Evolutionary conservation across 2,797 vertebrate genomes (phyloP).

Genomic region (Takifugu rubripes): DNA sequence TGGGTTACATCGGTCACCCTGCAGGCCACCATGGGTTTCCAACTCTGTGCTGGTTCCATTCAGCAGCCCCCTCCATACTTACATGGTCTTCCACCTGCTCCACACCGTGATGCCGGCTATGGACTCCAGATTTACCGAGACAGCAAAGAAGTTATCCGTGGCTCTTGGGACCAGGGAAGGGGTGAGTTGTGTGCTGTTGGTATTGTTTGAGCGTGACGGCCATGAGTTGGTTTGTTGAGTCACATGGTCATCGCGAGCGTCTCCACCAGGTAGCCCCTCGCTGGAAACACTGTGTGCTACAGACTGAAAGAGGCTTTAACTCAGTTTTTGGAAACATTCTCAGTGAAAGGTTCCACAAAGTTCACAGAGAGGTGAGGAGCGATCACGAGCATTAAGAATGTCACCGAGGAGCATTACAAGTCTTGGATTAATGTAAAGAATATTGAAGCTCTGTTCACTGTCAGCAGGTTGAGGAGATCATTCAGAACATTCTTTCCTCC

Average conservation of each 20-base stretch:
- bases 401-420: background rate
- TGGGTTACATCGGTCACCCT: constrained; percentile 13
- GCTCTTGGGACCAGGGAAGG: constrained; percentile 44
- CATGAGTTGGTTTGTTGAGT: constrained; percentile 12
- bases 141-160: constrained; percentile 52
- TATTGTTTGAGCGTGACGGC: background rate
- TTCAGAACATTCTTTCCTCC: constrained; percentile 64
- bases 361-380: constrained; percentile 57
- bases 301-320: constrained; percentile 72
- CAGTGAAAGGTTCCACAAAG: constrained; percentile 31
- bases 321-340: constrained; percentile 60
- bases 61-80: constrained; percentile 73
- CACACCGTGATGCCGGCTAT: constrained; percentile 76
- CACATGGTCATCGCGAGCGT: constrained; percentile 6
- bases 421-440: background rate
- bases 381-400: background rate
- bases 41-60: constrained; percentile 7
- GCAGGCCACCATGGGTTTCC: constrained; percentile 1
- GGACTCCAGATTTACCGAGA: constrained; percentile 72
- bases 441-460: constrained; percentile 1
- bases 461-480: constrained; percentile 69
- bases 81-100: constrained; percentile 76
- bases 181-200: constrained; percentile 42
- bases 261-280: constrained; percentile 61
- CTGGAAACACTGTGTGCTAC: constrained; percentile 72